These are phyloP conservation scores for Metellina segmentata DNA, from an alignment of 2,888 invertebrate genomes.

Conservation along the genomic window DNA sequence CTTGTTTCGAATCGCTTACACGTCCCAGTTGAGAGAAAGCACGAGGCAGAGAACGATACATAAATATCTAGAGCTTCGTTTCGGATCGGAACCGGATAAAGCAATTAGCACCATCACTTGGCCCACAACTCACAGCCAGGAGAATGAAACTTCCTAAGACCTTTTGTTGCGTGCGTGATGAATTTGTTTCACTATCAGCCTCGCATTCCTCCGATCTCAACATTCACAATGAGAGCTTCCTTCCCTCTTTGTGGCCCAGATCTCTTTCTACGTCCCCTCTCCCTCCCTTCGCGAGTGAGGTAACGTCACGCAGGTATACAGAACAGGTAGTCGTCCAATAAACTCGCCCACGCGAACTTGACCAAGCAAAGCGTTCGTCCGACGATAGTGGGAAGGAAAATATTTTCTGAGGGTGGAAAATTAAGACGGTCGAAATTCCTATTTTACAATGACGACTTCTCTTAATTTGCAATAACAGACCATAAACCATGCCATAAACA, in stretches of 20 bases:
- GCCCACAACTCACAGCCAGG: too few relatives aligned
- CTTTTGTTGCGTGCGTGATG: slow-evolving; percentile 1
- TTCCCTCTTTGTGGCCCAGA: slow-evolving; percentile 18
- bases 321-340: slow-evolving; percentile 16
- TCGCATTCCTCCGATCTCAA: background rate
- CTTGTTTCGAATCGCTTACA: too few relatives aligned
- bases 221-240: background rate
- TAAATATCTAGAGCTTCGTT: background rate
- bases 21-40: too few relatives aligned
- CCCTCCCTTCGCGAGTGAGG: background rate
- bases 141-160: background rate
- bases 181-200: background rate
- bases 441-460: too few relatives aligned
- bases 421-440: too few relatives aligned
- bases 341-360: slow-evolving; percentile 18
- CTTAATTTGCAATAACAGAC: too few relatives aligned
- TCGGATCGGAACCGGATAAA: background rate
- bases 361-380: background rate
- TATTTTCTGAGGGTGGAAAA: too few relatives aligned
- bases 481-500: too few relatives aligned
- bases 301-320: slow-evolving; percentile 17
- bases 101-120: slow-evolving; percentile 20
- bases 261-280: background rate
- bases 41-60: too few relatives aligned
- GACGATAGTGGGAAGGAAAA: too few relatives aligned